Evolutionary conservation across 2,113 vertebrate species (phyloP), one percentile per base, ranked within the genome.

Genomic region (Potamarius usumacintae): DNA sequence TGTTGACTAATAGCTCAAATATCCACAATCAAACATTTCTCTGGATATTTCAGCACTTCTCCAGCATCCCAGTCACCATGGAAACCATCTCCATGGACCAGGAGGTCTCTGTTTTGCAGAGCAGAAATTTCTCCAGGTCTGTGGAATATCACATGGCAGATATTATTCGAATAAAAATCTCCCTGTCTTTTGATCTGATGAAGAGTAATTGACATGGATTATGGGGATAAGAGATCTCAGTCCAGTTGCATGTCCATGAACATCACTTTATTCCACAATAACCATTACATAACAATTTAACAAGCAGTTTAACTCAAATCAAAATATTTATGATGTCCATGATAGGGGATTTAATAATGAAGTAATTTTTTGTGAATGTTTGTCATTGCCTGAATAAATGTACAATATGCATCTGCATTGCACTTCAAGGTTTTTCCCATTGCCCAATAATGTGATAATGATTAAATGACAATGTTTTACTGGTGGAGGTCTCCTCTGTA

Each of bases 21-120:
- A 50, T 82, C 48, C 85, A 71, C 76, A 86, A 86, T 88, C 85
- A 77, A 72, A 85, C 22, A 84, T 67, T 65, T 67, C 74, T 60
- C 53, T 77, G 77, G 58, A 63, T 76, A 62, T 53, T 52, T 55
- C 25, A 18, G 78, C 69, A 78, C 67, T 50, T 82, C 60, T 80
- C 60, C 52, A 69, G 87, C 88, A 86, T 60, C 82, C 80, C 65
- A 18, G 87, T 90, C 83, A 67, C 87, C 87, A 90, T 90, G 87
- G 85, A 79, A 34, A 88, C 89, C 18, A 67, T 82, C 87, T 86
- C 87, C 3, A 34, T 18, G 34, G 89, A 87, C 74, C 58, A 79
- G 58, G 63, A 87, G 82, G 30, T 74, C 82, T 77, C 78, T 87
- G 60, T 80, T 62, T 69, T 62, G 50, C 80, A 65, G 83, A 20